Percentiles rank a stretch among this genome's conserved stretches.
Evolutionary conservation across 2,797 vertebrate species (phyloP).

Genomic region (Crax fasciolata): DNA sequence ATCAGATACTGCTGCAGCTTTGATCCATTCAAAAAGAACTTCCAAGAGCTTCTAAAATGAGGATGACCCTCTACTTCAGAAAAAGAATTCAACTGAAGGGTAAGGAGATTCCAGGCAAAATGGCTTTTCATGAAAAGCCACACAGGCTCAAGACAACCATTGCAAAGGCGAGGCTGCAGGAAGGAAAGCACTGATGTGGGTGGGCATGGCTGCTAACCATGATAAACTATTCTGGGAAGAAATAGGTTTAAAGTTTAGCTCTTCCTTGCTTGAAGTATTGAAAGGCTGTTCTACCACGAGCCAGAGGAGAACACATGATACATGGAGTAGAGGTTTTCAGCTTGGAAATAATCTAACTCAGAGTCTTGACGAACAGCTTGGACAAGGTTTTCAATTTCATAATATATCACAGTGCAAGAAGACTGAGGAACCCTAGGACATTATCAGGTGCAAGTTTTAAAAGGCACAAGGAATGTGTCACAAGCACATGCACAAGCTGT

Average conservation of each 20-base stretch:
- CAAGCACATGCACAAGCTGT: slow-evolving; percentile 45
- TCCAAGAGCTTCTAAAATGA: background rate
- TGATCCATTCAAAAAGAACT: background rate
- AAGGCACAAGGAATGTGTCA: slow-evolving; percentile 51
- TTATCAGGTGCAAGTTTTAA: slow-evolving; percentile 40
- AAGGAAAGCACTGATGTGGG: background rate
- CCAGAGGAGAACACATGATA: background rate
- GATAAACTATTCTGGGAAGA: background rate
- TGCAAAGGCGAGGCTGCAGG: accelerated
- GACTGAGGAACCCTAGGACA: slow-evolving; percentile 2
- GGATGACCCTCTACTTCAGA: background rate
- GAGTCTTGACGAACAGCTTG: background rate
- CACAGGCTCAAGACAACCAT: background rate
- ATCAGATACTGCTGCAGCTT: background rate
- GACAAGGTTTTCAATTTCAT: slow-evolving; percentile 11
- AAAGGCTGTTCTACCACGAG: background rate
- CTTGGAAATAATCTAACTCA: slow-evolving; percentile 4
- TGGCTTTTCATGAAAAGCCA: background rate
- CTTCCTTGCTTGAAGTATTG: background rate
- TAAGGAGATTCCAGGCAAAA: background rate
- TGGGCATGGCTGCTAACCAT: background rate
- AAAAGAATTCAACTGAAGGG: background rate
- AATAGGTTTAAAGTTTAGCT: background rate
- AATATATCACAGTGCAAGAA: background rate
- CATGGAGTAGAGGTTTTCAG: background rate